Evolutionary conservation across 2,888 invertebrate species (phyloP).

Genomic region (Yponomeuta sedellus): DNA sequence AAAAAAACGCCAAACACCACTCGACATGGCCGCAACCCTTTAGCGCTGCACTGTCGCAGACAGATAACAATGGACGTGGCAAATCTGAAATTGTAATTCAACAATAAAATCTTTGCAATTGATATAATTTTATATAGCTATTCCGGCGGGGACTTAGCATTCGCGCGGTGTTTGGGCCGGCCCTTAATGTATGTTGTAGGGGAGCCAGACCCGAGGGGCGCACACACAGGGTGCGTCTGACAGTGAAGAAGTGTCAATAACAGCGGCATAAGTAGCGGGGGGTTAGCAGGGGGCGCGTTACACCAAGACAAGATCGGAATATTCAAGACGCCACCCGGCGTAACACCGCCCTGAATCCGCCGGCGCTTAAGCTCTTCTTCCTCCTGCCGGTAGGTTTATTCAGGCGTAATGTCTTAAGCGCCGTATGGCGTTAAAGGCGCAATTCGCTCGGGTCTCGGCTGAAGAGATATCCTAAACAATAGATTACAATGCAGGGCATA

Average conservation of each 20-base stretch:
- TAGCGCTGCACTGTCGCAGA: slow-evolving; percentile 22
- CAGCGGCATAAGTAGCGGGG: slow-evolving; percentile 74
- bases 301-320: slow-evolving; percentile 73
- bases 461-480: slow-evolving; percentile 55
- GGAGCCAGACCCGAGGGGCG: slow-evolving; percentile 51
- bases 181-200: slow-evolving; percentile 63
- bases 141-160: slow-evolving; percentile 46
- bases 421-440: background rate
- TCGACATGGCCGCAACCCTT: slow-evolving; percentile 32
- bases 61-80: slow-evolving; percentile 45
- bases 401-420: slow-evolving; percentile 31
- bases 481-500: slow-evolving; percentile 61
- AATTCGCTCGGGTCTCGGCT: slow-evolving; percentile 12
- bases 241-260: slow-evolving; percentile 78
- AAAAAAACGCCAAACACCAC: background rate
- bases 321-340: slow-evolving; percentile 44
- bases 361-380: slow-evolving; percentile 5
- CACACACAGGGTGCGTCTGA: slow-evolving; percentile 72
- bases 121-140: slow-evolving; percentile 68
- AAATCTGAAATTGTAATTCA: slow-evolving; percentile 62
- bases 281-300: slow-evolving; percentile 66
- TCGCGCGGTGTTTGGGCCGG: slow-evolving; percentile 51
- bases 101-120: slow-evolving; percentile 65
- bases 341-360: background rate
- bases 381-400: slow-evolving; percentile 28